Base-by-base conservation (phyloP, 2,797 vertebrate genomes). In the Coendou prehensilis region DNA sequence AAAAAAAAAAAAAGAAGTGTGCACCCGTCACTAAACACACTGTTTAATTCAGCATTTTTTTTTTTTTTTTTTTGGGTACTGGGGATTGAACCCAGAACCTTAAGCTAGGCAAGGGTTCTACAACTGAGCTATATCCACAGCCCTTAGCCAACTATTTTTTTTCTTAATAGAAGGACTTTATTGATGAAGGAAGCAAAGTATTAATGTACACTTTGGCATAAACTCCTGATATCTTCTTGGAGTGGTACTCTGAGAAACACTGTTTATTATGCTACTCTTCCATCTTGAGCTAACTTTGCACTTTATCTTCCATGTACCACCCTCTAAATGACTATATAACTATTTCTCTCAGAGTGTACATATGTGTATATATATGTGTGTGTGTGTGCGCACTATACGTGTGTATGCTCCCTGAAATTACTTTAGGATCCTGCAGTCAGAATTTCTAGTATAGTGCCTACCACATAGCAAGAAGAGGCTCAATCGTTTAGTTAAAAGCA, bases 141-240 rank as follows among this genome's bases (percentile, higher is more conserved):
- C 73, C 73, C 41, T 41, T 76, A 28, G 45, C 13, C 45, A 76
- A 30, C 26, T 47, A 14, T 76, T 76, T 47, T 28, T 47, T 76
- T 28, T 14, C 26, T 82, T 59, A 94, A 79, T 45, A 94, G 41
- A 15, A 89, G 92, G 89, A 69, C 7, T 93, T 93, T 87, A 15
- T 80, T 84, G 52, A 94, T 76, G 57, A 95, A 79, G 71, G 63
- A 84, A 90, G 57, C 20, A 69, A 94, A 95, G 13, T 45, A 79
- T 61, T 73, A 96, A 90, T 64, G 69, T 52, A 75, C 52, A 92
- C 83, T 95, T 84, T 96, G 82, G 85, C 69, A 87, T 89, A 50
- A 95, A 73, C 56, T 96, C 15, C n/a, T 73, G 30, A 73, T 54
- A 59, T 6, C 50, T 92, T 94, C 9, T 50, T 30, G 14, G 45